A percentile compares a stretch with the other conserved stretches of the same genome.
Evolutionary conservation across 2,888 invertebrate species (phyloP).

Genomic region (Lithophane socia): DNA sequence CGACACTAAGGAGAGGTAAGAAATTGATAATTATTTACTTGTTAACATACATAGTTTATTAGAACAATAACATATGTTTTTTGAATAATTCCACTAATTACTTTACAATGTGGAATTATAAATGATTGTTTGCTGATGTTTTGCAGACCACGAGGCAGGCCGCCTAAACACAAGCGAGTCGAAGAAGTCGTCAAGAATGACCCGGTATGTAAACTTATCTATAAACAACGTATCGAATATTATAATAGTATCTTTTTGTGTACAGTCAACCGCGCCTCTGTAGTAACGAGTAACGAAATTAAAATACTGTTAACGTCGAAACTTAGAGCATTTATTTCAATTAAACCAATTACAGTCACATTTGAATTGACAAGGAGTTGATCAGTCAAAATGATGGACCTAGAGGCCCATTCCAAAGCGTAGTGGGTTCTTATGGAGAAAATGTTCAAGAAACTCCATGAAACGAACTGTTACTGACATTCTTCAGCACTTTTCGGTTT

Average conservation of each 20-base stretch:
- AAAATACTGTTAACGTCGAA: background rate
- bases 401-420: too few relatives aligned
- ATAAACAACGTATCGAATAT: background rate
- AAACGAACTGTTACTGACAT: background rate
- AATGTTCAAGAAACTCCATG: too few relatives aligned
- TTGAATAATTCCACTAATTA: too few relatives aligned
- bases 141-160: conserved; percentile 80
- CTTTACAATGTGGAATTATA: background rate
- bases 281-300: background rate
- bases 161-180: conserved; percentile 85
- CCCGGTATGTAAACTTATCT: conserved; percentile 70
- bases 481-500: too few relatives aligned
- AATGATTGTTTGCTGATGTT: conserved; percentile 1
- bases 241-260: background rate
- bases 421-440: too few relatives aligned
- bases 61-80: background rate
- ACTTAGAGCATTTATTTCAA: too few relatives aligned
- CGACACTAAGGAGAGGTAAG: conserved; percentile 81
- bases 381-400: too few relatives aligned
- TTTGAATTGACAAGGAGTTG: too few relatives aligned
- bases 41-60: background rate
- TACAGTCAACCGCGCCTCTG: background rate
- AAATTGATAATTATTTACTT: background rate
- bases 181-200: conserved; percentile 84
- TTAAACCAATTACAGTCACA: too few relatives aligned